These are phyloP conservation scores for Lagocephalus sceleratus DNA, from an alignment of 2,797 vertebrate genomes.

Conservation along the genomic window DNA sequence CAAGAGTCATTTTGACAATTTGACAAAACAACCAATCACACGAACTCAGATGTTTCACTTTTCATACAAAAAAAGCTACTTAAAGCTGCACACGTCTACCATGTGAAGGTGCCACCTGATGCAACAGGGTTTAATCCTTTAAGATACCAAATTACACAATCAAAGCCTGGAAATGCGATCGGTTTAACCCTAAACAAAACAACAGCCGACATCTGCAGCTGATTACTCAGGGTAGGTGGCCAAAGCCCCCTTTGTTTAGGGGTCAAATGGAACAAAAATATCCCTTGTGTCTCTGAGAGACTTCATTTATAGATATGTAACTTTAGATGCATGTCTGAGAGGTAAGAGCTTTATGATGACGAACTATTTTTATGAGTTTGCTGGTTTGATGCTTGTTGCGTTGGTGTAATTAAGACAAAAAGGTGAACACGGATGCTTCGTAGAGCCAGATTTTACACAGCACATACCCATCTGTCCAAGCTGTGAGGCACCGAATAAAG, in stretches of 20 bases:
- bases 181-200: slow-evolving; percentile 17
- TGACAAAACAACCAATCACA: background rate
- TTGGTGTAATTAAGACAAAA: background rate
- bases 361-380: too few relatives aligned
- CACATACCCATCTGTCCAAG: slow-evolving; percentile 83
- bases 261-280: too few relatives aligned
- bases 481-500: slow-evolving; percentile 81
- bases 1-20: background rate
- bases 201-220: slow-evolving; percentile 24
- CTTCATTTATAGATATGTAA: background rate
- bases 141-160: slow-evolving; percentile 9
- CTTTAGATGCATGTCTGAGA: background rate
- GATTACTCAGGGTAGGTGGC: slow-evolving; percentile 30
- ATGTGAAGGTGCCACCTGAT: slow-evolving; percentile 4
- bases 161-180: slow-evolving; percentile 7
- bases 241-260: slow-evolving; percentile 1
- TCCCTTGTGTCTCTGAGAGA: slow-evolving; percentile 6
- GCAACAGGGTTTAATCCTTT: slow-evolving; percentile 11
- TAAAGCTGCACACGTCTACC: background rate
- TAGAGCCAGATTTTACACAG: background rate
- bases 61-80: background rate
- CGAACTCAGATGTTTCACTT: background rate
- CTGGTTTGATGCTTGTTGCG: too few relatives aligned
- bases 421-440: too few relatives aligned
- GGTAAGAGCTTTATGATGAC: too few relatives aligned